These are phyloP conservation scores for Stictocephala bisonia DNA, from an alignment of 2,888 invertebrate species.

Conservation along the genomic window DNA sequence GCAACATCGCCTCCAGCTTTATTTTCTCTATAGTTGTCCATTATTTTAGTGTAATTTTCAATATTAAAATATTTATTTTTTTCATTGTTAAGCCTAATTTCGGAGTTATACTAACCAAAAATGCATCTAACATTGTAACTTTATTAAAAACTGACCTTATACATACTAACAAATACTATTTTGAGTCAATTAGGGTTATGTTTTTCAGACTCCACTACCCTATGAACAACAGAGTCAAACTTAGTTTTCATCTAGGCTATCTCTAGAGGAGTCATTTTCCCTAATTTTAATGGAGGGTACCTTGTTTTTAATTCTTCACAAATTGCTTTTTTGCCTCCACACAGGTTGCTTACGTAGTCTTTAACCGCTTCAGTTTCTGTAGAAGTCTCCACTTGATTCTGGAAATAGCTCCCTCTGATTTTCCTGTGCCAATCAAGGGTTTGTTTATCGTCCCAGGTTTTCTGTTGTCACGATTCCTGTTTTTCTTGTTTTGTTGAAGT, in stretches of 20 bases:
- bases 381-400: no score
- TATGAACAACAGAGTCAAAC: background rate
- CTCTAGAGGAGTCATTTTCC: no score
- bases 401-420: no score
- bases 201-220: background rate
- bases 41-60: background rate
- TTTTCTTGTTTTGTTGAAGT: background rate
- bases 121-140: background rate
- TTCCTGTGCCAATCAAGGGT: background rate
- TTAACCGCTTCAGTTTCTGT: no score
- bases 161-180: background rate
- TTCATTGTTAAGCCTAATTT: background rate
- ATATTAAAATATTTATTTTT: conserved; percentile 6
- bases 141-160: background rate
- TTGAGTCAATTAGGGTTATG: background rate
- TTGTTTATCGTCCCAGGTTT: background rate
- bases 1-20: background rate
- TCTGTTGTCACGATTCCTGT: background rate
- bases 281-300: no score
- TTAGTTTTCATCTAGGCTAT: no score
- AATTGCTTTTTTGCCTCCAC: no score
- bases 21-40: background rate
- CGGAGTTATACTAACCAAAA: background rate
- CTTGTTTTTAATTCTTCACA: no score
- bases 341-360: no score